Conservation (phyloP, 2,888 invertebrate genomes). For the Ferrisia virgata region DNA sequence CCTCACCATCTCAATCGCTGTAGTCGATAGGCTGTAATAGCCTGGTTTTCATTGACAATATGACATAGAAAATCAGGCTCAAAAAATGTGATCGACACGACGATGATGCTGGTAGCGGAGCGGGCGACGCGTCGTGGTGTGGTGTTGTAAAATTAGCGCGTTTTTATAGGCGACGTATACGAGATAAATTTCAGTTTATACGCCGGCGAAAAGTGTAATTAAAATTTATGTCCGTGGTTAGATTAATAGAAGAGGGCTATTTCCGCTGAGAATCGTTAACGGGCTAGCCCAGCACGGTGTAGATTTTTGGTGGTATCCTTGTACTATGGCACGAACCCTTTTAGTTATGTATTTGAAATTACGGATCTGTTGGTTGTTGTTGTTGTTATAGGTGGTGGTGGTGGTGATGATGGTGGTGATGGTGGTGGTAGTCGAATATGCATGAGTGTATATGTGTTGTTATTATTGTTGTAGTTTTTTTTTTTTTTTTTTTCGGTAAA, state of each 20-base stretch:
- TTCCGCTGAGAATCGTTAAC: constrained; percentile 27
- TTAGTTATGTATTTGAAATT: constrained; percentile 27
- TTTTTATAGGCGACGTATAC: constrained; percentile 18
- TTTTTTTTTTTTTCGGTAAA: neutral
- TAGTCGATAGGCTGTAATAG: no score
- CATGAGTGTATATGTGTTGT: no score
- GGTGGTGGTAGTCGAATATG: no score
- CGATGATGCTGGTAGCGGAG: neutral
- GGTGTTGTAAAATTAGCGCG: neutral
- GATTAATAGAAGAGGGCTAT: constrained; percentile 31
- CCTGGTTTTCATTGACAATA: no score
- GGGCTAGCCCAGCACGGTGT: neutral
- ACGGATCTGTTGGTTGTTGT: neutral
- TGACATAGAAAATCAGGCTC: no score
- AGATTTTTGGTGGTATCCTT: neutral
- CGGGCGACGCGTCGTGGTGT: no score
- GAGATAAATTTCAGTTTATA: constrained; percentile 23
- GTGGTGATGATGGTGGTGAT: neutral
- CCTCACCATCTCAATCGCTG: no score
- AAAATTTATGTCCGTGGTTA: constrained; percentile 23
- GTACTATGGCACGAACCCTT: neutral
- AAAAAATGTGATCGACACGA: neutral
- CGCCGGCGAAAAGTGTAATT: constrained; percentile 19
- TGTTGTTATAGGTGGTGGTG: neutral
- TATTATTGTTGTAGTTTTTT: neutral